Conservation (phyloP, 2,113 vertebrate genomes). For the Cyprinus carpio region DNA sequence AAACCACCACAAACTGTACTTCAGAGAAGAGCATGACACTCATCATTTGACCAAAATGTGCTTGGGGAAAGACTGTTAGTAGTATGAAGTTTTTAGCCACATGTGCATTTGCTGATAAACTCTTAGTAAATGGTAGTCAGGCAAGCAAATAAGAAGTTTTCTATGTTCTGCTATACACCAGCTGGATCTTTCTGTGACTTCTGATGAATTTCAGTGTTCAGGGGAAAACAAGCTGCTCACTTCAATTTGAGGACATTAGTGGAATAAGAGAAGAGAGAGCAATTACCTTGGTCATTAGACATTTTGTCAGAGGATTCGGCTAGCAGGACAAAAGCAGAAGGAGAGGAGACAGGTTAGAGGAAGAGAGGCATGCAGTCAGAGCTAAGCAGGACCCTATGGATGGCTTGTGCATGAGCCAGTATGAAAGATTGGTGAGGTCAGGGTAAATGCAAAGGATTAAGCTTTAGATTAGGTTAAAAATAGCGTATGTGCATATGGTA, state of each 20-base stretch:
- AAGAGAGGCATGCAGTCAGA: conserved; percentile 61
- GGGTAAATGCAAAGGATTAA: conserved; percentile 60
- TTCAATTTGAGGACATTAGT: conserved; percentile 34
- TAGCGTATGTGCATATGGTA: not conserved
- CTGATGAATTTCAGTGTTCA: conserved; percentile 30
- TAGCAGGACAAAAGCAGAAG: conserved; percentile 83
- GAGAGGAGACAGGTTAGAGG: conserved; percentile 80
- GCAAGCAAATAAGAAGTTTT: conserved; percentile 13
- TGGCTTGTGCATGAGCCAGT: not conserved
- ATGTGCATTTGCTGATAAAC: conserved; percentile 14
- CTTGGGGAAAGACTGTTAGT: not conserved
- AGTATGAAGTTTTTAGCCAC: not conserved
- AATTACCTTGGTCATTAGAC: conserved; percentile 99
- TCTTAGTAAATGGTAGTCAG: conserved; percentile 14
- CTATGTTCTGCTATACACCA: conserved; percentile 20
- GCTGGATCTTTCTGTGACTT: conserved; percentile 21
- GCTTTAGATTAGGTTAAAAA: conserved; percentile 75
- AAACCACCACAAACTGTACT: not conserved
- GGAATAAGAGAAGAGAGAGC: conserved; percentile 66
- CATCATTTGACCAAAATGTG: not conserved
- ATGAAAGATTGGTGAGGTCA: conserved; percentile 36
- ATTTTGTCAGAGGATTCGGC: conserved; percentile 99
- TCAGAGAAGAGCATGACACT: not conserved
- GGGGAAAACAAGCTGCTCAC: conserved; percentile 18
- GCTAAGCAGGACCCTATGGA: conserved; percentile 11